Conservation (phyloP, 53 echinoderm and acorn worm species). For the Paracentrotus lividus region DNA sequence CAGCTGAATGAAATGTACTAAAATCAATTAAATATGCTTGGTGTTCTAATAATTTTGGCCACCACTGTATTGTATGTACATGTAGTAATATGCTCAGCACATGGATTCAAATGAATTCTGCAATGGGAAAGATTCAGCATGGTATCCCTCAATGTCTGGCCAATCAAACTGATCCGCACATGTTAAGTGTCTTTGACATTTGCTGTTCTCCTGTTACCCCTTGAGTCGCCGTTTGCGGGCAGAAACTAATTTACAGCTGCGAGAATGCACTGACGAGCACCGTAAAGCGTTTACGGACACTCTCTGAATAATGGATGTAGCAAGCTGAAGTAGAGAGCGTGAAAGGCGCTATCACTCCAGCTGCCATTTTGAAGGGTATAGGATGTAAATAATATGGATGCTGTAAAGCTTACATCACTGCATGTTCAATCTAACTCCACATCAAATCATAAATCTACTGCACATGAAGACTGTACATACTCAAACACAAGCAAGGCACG, state of each 20-base stretch:
- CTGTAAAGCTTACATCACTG: neutral
- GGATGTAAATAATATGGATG: slow-evolving; percentile 48
- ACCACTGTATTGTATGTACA: too few species aligned
- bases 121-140: slow-evolving; percentile 47
- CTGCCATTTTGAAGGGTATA: slow-evolving; percentile 39
- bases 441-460: neutral
- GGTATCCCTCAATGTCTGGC: slow-evolving; percentile 32
- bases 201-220: slow-evolving; percentile 40
- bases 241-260: slow-evolving; percentile 57
- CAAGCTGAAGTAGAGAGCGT: slow-evolving; percentile 28
- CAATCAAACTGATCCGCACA: slow-evolving; percentile 41
- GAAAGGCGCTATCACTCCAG: slow-evolving; percentile 51
- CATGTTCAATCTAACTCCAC: neutral
- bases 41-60: too few species aligned
- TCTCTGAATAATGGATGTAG: slow-evolving; percentile 66
- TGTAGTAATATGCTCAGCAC: slow-evolving; percentile 18
- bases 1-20: too few species aligned
- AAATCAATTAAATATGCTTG: too few species aligned
- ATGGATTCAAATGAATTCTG: slow-evolving; percentile 33
- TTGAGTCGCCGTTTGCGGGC: slow-evolving; percentile 29
- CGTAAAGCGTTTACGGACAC: slow-evolving; percentile 55
- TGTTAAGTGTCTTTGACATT: slow-evolving; percentile 65
- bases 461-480: too few species aligned
- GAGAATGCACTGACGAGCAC: slow-evolving; percentile 51
- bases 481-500: too few species aligned